Base-by-base conservation (phyloP, 1,140 invertebrate species). In the Marisa cornuarietis region DNA sequence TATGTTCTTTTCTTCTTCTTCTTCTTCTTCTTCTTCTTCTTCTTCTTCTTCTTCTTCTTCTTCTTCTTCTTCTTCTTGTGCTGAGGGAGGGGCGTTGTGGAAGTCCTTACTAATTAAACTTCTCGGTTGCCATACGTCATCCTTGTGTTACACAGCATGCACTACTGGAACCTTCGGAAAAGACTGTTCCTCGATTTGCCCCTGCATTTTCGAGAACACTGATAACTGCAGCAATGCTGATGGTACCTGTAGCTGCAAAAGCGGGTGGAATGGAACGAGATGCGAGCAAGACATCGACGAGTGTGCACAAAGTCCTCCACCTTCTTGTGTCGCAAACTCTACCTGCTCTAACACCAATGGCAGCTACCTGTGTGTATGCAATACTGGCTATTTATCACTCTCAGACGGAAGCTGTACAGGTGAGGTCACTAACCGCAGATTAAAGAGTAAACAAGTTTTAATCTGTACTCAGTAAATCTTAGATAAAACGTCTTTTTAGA, bases 341-440 rank as follows among this genome's bases (percentile, higher is more conserved):
- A n/a, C 58, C 31, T 80, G 79, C 61, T 22, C n/a, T n/a, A 80
- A 80, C 52, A 26, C 61, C 10, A 62, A 71, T 76, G 79, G 79
- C n/a, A 71, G 79, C 26, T 80, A 76, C 52, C 4, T 4, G 4
- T 80, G 79, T 74, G n/a, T 13, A 6, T 80, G 79, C 20, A 49
- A 58, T 7, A 24, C 61, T 49, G 79, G 79, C 11, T 71, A 61
- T 54, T 2, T 0, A 7, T 58, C 49, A 18, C 31, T 31, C 18
- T 13, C 5, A 52, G 51, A 71, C 16, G 63, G 52, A 16, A 62
- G 9, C 22, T 78, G 65, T 13, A 24, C 52, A 31, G 52, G 54
- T 79, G 18, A 26, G 54, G n/a, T n/a, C n/a, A n/a, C n/a, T n/a
- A n/a, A n/a, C n/a, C n/a, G n/a, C n/a, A n/a, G n/a, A n/a, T n/a